Base-by-base conservation (phyloP, 2,888 invertebrate species). In the Agrotis puta region DNA sequence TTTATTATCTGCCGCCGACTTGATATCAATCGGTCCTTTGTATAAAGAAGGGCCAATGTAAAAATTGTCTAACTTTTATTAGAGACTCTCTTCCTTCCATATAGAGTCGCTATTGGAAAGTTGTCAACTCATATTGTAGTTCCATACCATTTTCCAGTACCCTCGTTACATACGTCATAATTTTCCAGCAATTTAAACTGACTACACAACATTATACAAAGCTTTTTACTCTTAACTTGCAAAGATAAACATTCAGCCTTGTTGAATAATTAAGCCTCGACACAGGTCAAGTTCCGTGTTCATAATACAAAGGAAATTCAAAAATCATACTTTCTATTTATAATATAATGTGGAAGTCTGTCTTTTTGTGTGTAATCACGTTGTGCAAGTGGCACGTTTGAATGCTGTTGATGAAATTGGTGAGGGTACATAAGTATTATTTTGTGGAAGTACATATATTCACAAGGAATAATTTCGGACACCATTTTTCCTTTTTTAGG, bases 301-400 rank as follows among this genome's bases (percentile, higher is more conserved):
- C 57, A 83, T 86, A 80, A 84, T 66, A 67, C 72, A 66, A 74
- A 81, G 83, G 84, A 87, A 86, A 86, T 87, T 84, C 64, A 85
- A 86, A 86, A 87, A 85, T 56, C 2, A 18, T 24, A 22, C 71
- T 53, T 33, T n/a, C 6, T 20, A 45, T 14, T 16, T 14, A 6
- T 24, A 9, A 4, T 22, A 24, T n/a, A 14, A 13, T n/a, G 27
- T 27, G 14, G 4, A 57, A 27, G 3, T 53, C 14, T 22, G 70
- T 33, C 0, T 27, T 45, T 61, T 45, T 24, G n/a, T 18, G 2
- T 9, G 16, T 56, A 9, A 33, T 33, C 33, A 33, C 33, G 14
- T 20, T 16, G 3, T 43, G 16, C 27, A 2, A 20, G 24, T 24
- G n/a, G 14, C 54, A 14, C 2, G 11, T 2, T 5, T 39, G 14